Evolutionary conservation across 2,888 invertebrate species (phyloP).

Genomic region (Epistrophe eligans): DNA sequence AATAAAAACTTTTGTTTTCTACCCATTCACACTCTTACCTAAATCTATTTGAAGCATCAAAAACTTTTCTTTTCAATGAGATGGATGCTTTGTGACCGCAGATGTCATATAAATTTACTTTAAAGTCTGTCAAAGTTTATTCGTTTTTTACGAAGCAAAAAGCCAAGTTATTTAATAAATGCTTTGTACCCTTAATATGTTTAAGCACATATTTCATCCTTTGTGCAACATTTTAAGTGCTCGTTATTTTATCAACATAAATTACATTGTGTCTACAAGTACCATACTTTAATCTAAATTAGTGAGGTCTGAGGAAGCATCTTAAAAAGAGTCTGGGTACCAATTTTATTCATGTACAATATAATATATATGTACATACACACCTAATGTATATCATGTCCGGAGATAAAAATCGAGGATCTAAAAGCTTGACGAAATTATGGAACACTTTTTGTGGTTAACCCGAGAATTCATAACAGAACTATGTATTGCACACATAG

Average conservation of each 20-base stretch:
- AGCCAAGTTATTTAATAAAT: neutral
- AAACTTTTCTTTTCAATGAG: neutral
- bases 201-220: neutral
- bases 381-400: neutral
- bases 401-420: neutral
- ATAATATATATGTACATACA: too few relatives aligned
- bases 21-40: neutral
- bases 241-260: neutral
- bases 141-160: neutral
- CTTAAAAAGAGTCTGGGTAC: neutral
- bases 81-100: neutral
- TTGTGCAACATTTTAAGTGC: slow-evolving; percentile 1
- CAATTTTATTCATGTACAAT: neutral
- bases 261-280: neutral
- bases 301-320: neutral
- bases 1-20: neutral
- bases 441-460: neutral
- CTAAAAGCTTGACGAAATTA: neutral
- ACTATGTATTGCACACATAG: neutral
- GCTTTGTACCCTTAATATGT: neutral
- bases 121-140: neutral
- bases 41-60: neutral
- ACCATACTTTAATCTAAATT: slow-evolving; percentile 2
- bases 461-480: neutral
- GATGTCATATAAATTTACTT: neutral